These are phyloP conservation scores for Temnothorax unifasciatus DNA, from an alignment of 2,888 invertebrate genomes.

Conservation along the genomic window DNA sequence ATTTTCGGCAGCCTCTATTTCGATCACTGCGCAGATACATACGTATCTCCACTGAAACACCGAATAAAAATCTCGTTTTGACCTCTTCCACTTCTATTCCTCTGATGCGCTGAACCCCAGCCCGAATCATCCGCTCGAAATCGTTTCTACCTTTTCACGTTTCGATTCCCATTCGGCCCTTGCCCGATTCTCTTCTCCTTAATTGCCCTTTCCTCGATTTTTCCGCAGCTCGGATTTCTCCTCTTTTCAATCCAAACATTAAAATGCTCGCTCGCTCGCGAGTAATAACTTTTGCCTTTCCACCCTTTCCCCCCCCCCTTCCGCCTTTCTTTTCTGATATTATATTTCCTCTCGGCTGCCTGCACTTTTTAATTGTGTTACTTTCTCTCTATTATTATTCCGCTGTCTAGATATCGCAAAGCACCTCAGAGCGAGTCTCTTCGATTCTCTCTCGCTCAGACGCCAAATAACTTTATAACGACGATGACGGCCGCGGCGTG, in stretches of 20 bases:
- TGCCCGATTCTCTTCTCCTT: conserved; percentile 3
- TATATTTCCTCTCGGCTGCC: conserved; percentile 5
- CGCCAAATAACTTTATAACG: conserved; percentile 5
- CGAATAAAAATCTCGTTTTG: conserved; percentile 3
- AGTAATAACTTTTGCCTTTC: conserved; percentile 16
- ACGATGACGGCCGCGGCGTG: background rate
- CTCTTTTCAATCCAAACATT: conserved; percentile 34
- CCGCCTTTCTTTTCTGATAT: background rate
- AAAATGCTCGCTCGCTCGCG: conserved; percentile 31
- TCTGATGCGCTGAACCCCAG: background rate
- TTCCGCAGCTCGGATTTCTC: conserved; percentile 4
- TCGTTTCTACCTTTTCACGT: conserved; percentile 25
- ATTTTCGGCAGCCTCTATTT: background rate
- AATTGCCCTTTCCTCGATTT: conserved; percentile 23
- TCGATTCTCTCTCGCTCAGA: background rate
- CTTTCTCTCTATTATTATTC: background rate
- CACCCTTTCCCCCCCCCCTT: background rate
- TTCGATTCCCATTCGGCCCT: conserved; percentile 7
- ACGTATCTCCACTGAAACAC: background rate
- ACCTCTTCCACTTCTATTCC: background rate
- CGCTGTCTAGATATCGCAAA: conserved; percentile 2
- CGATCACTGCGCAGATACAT: background rate
- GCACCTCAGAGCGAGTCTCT: background rate
- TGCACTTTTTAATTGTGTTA: conserved; percentile 30
- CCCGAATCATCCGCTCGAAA: conserved; percentile 1